Conservation (phyloP, 2,113 vertebrate species). For the Malaclemys terrapin region DNA sequence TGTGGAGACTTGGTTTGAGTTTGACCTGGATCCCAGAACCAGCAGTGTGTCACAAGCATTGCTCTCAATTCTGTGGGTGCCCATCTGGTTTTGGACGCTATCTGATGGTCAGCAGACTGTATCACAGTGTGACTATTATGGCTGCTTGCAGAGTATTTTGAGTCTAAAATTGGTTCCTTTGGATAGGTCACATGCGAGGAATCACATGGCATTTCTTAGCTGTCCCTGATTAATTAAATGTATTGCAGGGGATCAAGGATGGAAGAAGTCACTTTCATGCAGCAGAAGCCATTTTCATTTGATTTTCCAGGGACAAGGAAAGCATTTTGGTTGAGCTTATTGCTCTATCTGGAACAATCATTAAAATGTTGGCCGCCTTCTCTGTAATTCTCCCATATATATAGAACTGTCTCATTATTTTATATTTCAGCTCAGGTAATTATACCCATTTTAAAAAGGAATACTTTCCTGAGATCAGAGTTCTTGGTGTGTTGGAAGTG, state of each 20-base stretch:
- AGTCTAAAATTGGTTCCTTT: neutral
- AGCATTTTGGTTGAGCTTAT: conserved; percentile 22
- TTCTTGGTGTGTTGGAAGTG: conserved; percentile 57
- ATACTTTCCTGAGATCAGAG: conserved; percentile 58
- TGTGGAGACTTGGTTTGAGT: neutral
- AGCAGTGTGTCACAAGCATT: neutral
- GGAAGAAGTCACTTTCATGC: neutral
- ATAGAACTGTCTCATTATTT: conserved; percentile 66
- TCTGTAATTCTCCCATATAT: conserved; percentile 61
- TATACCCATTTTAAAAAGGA: conserved; percentile 53
- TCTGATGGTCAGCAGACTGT: neutral
- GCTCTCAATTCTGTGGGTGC: neutral
- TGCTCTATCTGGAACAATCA: conserved; percentile 53
- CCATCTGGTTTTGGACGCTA: neutral
- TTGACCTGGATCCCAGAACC: neutral
- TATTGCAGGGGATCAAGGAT: neutral
- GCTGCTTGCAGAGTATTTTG: neutral
- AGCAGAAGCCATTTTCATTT: conserved; percentile 20
- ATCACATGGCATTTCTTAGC: neutral
- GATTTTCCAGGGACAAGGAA: neutral
- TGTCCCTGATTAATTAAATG: conserved; percentile 13
- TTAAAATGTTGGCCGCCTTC: conserved; percentile 58
- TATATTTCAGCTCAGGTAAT: conserved; percentile 63
- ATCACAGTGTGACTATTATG: neutral
- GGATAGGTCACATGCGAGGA: neutral